Evolutionary conservation across 2,113 vertebrate genomes (phyloP).

Genomic region (Sigmodon hispidus): DNA sequence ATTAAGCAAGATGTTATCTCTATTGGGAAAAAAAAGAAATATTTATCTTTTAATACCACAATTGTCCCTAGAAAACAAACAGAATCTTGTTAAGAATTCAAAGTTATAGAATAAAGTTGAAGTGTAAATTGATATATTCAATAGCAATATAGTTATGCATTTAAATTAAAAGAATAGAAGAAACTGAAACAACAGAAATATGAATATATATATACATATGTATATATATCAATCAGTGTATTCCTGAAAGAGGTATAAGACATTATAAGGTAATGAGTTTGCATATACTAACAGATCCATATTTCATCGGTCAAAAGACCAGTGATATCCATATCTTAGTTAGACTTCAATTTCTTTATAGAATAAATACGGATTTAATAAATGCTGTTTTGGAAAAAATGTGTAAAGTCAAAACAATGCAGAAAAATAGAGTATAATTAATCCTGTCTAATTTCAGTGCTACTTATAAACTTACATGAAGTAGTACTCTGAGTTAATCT

Average conservation of each 20-base stretch:
- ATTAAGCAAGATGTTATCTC: not conserved
- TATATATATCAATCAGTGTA: not conserved
- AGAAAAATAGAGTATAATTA: too few relatives aligned
- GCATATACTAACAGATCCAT: too few relatives aligned
- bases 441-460: not conserved
- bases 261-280: not conserved
- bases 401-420: not conserved
- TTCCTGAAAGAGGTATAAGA: not conserved
- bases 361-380: not conserved
- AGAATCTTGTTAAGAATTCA: not conserved
- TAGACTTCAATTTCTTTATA: not conserved
- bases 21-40: not conserved
- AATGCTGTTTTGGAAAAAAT: not conserved
- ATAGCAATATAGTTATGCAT: not conserved
- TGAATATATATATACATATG: too few relatives aligned
- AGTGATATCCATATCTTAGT: not conserved
- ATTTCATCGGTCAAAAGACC: not conserved
- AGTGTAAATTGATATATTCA: not conserved
- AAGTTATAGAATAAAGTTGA: not conserved
- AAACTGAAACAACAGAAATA: not conserved
- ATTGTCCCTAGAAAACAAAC: not conserved
- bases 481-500: not conserved
- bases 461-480: not conserved
- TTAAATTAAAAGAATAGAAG: too few relatives aligned
- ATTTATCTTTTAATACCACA: not conserved